Percentiles rank a stretch among this genome's conserved stretches.
Evolutionary conservation across 1,140 invertebrate genomes (phyloP).

Genomic region (Hyphantria cunea): DNA sequence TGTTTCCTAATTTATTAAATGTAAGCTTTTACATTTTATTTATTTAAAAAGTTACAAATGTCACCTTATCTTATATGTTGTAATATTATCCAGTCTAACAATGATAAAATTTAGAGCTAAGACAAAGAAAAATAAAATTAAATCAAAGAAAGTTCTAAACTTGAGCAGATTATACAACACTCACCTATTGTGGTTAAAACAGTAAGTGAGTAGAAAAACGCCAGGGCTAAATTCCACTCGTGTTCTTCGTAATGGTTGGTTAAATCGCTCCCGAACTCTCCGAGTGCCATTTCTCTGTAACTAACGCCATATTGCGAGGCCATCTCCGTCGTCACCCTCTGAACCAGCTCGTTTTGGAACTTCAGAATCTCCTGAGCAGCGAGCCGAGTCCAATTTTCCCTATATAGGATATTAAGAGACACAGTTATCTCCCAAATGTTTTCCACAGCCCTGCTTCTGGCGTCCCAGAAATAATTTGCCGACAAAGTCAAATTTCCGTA

Average conservation of each 20-base stretch:
- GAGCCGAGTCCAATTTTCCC: constrained; percentile 95
- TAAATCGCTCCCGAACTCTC: constrained; percentile 67
- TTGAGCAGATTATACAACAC: constrained; percentile 65
- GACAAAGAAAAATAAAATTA: not conserved
- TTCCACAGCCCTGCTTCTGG: constrained; percentile 89
- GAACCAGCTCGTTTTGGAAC: constrained; percentile 91
- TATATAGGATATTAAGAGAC: constrained; percentile 95
- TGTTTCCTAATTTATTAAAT: too few relatives aligned
- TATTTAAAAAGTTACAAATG: too few relatives aligned
- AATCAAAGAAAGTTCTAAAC: constrained; percentile 3
- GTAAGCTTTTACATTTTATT: too few relatives aligned
- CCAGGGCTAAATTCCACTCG: constrained; percentile 96
- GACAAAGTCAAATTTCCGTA: constrained; percentile 73
- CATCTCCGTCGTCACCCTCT: constrained; percentile 90
- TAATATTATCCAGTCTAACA: too few relatives aligned
- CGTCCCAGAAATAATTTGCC: constrained; percentile 82
- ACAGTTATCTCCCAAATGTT: constrained; percentile 98
- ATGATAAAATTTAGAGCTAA: too few relatives aligned
- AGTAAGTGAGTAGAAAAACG: constrained; percentile 97
- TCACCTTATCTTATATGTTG: too few relatives aligned
- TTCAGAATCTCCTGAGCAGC: constrained; percentile 80
- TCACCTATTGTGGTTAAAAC: constrained; percentile 98
- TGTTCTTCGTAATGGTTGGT: constrained; percentile 82
- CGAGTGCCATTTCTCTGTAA: constrained; percentile 79
- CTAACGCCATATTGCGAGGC: constrained; percentile 77